These are phyloP conservation scores for Barbus barbus DNA, from an alignment of 2,113 vertebrate genomes.

Conservation along the genomic window DNA sequence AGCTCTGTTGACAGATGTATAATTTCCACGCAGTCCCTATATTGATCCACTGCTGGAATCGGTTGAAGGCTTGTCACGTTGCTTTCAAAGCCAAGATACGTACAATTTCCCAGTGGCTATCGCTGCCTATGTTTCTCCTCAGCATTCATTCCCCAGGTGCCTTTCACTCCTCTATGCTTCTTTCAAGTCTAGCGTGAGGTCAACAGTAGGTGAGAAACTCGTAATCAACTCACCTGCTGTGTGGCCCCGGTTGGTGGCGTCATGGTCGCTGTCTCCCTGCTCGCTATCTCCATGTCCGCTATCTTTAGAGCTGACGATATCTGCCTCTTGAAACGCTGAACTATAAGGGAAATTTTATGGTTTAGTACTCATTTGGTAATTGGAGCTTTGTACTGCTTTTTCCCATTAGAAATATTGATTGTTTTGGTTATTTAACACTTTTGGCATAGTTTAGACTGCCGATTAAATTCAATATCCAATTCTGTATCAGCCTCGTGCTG, in stretches of 20 bases:
- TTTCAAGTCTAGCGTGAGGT: background rate
- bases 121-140: background rate
- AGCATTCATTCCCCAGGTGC: no score
- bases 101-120: constrained; percentile 1
- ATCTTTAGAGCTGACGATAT: constrained; percentile 99
- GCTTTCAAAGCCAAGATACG: constrained; percentile 63
- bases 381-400: background rate
- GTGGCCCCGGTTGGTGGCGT: constrained; percentile 95
- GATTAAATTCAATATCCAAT: constrained; percentile 15
- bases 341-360: constrained; percentile 65
- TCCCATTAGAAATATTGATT: background rate
- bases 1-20: constrained; percentile 44
- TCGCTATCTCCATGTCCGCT: constrained; percentile 98
- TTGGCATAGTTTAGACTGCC: background rate
- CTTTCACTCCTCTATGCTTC: background rate
- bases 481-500: background rate
- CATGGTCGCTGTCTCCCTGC: constrained; percentile 98
- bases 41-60: constrained; percentile 23
- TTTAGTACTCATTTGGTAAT: constrained; percentile 11
- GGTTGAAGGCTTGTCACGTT: constrained; percentile 55
- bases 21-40: constrained; percentile 23
- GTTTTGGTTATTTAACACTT: background rate
- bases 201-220: background rate
- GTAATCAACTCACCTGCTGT: constrained; percentile 75
- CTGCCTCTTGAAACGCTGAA: constrained; percentile 98